Percentiles rank a stretch among this genome's conserved stretches.
Evolutionary conservation across 37 sponge, comb jelly and placozoan genomes (phyloP).

Genomic region (Trichoplax adhaerens): DNA sequence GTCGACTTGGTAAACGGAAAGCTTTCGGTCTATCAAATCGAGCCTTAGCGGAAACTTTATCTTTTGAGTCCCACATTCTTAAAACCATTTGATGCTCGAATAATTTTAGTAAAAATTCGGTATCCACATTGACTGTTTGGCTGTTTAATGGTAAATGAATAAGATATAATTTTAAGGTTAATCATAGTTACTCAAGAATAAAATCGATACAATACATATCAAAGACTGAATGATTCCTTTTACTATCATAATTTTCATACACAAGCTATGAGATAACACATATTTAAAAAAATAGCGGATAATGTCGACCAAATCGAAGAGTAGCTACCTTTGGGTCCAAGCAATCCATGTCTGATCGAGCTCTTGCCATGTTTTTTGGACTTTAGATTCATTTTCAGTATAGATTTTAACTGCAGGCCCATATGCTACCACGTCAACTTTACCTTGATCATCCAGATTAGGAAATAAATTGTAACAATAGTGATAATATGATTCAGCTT

Average conservation of each 20-base stretch:
- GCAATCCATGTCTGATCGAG: slow-evolving; percentile 32
- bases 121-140: slow-evolving; percentile 36
- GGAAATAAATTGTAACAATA: too few relatives aligned
- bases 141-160: background rate
- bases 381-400: slow-evolving; percentile 53
- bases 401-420: slow-evolving; percentile 60
- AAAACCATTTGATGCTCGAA: slow-evolving; percentile 49
- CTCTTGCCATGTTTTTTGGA: slow-evolving; percentile 44
- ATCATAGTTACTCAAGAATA: background rate
- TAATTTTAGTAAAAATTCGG: slow-evolving; percentile 31
- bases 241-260: background rate
- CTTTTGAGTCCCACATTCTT: slow-evolving; percentile 49
- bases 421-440: slow-evolving; percentile 66
- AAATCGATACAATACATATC: slow-evolving; percentile 6
- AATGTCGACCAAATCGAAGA: background rate
- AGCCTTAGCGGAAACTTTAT: slow-evolving; percentile 51
- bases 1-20: slow-evolving; percentile 20
- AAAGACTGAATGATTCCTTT: background rate
- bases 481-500: too few relatives aligned
- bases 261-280: slow-evolving; percentile 10
- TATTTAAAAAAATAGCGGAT: background rate
- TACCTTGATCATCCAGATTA: background rate
- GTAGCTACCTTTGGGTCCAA: slow-evolving; percentile 55
- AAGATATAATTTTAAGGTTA: background rate
- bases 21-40: slow-evolving; percentile 67